Conservation (phyloP, 92 coral and sea anemone genomes). For the Muricea muricata region DNA sequence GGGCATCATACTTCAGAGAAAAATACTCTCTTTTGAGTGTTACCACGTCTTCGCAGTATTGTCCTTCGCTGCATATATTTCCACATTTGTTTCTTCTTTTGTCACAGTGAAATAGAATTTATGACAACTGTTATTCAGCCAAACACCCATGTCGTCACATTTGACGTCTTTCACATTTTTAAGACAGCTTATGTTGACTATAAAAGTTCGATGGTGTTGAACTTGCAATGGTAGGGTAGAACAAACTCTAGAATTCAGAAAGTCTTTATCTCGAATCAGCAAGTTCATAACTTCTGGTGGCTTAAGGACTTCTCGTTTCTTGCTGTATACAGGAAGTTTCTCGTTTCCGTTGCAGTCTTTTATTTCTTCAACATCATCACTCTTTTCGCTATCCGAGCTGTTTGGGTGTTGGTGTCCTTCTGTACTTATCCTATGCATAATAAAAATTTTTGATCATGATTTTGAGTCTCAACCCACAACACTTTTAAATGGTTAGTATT, state of each 20-base stretch:
- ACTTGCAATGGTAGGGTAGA: slow-evolving; percentile 60
- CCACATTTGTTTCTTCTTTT: slow-evolving; percentile 38
- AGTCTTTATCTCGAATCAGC: slow-evolving; percentile 26
- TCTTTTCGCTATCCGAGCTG: too few species aligned
- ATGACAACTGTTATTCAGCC: slow-evolving; percentile 57
- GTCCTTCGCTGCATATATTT: slow-evolving; percentile 33
- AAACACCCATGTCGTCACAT: slow-evolving; percentile 66
- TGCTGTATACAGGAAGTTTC: neutral
- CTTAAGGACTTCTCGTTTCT: neutral
- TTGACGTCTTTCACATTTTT: slow-evolving; percentile 55
- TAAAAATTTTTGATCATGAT: too few species aligned
- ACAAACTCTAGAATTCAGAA: slow-evolving; percentile 52
- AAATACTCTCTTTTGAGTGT: slow-evolving; percentile 65
- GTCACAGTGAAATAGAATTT: slow-evolving; percentile 49
- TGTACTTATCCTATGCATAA: too few species aligned
- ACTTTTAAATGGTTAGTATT: too few species aligned
- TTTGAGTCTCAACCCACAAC: too few species aligned
- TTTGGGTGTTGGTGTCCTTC: too few species aligned
- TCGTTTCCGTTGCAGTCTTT: neutral
- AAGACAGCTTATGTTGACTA: slow-evolving; percentile 55
- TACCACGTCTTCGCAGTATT: slow-evolving; percentile 25
- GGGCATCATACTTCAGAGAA: slow-evolving; percentile 42
- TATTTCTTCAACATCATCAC: too few species aligned
- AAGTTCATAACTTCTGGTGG: slow-evolving; percentile 23
- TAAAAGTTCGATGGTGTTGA: slow-evolving; percentile 61